Conservation (phyloP, 1,140 invertebrate genomes). For the Bombus ignitus region DNA sequence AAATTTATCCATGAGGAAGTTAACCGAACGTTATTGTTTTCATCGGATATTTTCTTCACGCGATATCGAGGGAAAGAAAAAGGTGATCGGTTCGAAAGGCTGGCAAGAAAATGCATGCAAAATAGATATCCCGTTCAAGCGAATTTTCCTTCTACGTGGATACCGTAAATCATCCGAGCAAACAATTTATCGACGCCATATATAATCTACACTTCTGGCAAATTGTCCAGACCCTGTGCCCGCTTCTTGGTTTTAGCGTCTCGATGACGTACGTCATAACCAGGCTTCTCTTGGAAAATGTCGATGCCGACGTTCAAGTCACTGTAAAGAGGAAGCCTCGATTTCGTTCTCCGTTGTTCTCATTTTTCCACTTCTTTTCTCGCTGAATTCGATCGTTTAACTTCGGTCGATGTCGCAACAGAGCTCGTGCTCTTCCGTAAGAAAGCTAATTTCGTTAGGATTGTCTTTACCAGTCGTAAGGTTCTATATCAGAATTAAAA, state of each 20-base stretch:
- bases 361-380: neutral
- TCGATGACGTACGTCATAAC: slow-evolving; percentile 11
- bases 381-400: neutral
- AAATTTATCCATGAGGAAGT: neutral
- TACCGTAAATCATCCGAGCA: slow-evolving; percentile 17
- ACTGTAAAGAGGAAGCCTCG: neutral
- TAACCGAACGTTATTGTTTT: neutral
- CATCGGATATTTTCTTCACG: neutral
- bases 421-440: neutral
- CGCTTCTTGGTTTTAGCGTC: slow-evolving; percentile 1
- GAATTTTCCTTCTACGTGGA: neutral
- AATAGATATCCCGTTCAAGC: neutral
- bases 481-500: neutral
- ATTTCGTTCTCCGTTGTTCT: neutral
- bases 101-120: neutral
- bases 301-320: slow-evolving; percentile 4
- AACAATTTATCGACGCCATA: slow-evolving; percentile 36
- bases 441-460: neutral
- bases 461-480: neutral
- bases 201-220: slow-evolving; percentile 36
- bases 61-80: neutral
- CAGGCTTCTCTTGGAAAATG: neutral
- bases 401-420: neutral
- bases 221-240: slow-evolving; percentile 22
- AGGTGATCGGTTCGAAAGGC: neutral